Evolutionary conservation across 2,797 vertebrate species (phyloP).

Genomic region (Gymnothorax javanicus): DNA sequence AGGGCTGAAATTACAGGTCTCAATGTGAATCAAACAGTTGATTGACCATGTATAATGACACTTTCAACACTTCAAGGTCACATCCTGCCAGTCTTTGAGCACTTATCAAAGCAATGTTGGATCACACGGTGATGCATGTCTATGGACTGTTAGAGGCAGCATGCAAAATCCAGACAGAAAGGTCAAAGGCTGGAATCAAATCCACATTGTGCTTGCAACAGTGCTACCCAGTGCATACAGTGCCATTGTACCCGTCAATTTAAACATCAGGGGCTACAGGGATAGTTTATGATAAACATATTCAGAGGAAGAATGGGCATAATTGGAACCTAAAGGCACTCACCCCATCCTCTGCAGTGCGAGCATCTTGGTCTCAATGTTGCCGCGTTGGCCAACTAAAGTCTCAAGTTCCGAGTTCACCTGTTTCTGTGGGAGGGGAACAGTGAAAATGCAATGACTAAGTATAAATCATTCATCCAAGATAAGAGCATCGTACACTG

Average conservation of each 20-base stretch:
- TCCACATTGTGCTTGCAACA: no score
- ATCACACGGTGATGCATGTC: no score
- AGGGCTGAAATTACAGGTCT: conserved; percentile 70
- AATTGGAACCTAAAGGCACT: conserved; percentile 48
- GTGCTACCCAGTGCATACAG: no score
- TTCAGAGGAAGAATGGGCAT: background rate
- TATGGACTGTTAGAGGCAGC: no score
- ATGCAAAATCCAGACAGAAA: no score
- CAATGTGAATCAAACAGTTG: background rate
- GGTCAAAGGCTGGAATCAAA: no score
- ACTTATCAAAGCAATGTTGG: no score
- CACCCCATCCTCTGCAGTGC: conserved; percentile 92
- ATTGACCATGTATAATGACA: no score
- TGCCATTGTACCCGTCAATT: background rate
- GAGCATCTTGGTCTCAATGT: conserved; percentile 91
- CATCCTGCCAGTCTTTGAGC: no score
- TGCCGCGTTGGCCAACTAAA: conserved; percentile 83
- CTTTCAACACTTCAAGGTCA: no score
- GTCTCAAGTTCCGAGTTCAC: conserved; percentile 83
- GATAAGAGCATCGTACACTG: background rate
- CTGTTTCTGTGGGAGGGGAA: conserved; percentile 73
- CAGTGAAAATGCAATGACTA: background rate
- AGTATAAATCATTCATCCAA: background rate
- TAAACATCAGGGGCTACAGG: background rate
- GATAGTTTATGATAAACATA: background rate